Base-by-base conservation (phyloP, 2,888 invertebrate genomes). In the Aethes cnicana region DNA sequence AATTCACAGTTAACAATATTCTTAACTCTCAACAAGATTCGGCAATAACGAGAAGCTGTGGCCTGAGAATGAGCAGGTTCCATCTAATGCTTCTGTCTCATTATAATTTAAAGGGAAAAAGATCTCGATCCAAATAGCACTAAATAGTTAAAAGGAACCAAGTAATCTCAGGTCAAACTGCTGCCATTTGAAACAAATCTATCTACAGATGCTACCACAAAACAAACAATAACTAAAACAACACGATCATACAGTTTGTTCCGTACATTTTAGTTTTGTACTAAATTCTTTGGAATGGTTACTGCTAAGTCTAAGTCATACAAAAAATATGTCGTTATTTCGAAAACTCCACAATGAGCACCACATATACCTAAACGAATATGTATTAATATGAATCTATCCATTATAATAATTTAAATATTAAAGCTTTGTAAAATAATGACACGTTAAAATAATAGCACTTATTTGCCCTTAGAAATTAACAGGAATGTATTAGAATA, bases 231-330 rank as follows among this genome's bases (percentile, higher is more conserved):
- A 21, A 35, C n/a, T 32, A 46, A 26, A n/a, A 17, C 21, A 47
- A 47, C 32, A 26, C 32, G 11, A 35, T 9, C 11, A 5, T 16
- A 36, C 8, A 2, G 14, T 36, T 39, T 25, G 39, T 25, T 39
- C 39, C 9, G 23, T 39, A 39, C 9, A 17, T 44, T 28, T 36
- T 18, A 42, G 42, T 47, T 62, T 68, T 70, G 69, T 70, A 69
- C 69, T 69, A 55, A 53, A 52, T 43, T 54, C 64, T 69, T 68
- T 66, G 67, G 66, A 53, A 52, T 55, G 12, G 21, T 47, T 39
- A 43, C 12, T 17, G 6, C 43, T 52, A 39, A 39, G 18, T 14
- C 46, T 46, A 52, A n/a, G 9, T 18, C 12, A 26, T 11, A n/a
- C 25, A 17, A 32, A 50, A 30, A 44, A 37, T 25, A 39, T 41